Evolutionary conservation across 2,113 vertebrate genomes (phyloP).

Genomic region (Corythornis cristatus): DNA sequence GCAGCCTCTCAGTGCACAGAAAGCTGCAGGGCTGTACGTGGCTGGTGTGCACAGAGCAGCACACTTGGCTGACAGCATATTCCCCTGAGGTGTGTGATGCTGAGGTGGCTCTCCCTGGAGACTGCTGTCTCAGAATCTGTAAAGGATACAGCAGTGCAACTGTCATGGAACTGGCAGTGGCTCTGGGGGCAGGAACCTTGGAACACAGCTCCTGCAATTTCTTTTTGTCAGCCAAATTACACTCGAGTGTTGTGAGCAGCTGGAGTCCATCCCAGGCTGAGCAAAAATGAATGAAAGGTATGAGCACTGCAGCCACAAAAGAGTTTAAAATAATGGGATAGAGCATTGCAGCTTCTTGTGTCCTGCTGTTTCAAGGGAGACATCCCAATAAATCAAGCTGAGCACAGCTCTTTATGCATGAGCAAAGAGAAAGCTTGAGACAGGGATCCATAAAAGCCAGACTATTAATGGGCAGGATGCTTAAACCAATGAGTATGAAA

Average conservation of each 20-base stretch:
- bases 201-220: conserved; percentile 3
- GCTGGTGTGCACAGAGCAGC: background rate
- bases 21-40: fast-evolving
- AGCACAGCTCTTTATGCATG: background rate
- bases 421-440: background rate
- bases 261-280: conserved; percentile 2
- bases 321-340: background rate
- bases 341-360: background rate
- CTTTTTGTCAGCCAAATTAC: conserved; percentile 40
- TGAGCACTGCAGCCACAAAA: background rate
- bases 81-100: background rate
- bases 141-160: background rate
- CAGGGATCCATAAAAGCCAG: background rate
- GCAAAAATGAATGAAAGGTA: conserved; percentile 38
- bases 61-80: background rate
- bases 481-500: background rate
- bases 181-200: background rate
- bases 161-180: background rate
- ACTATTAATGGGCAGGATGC: background rate
- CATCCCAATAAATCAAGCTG: background rate
- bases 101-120: background rate
- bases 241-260: background rate
- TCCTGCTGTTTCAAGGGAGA: background rate
- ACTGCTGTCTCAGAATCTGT: background rate
- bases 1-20: background rate